These are phyloP conservation scores for Himalopsyche kuldschensis DNA, from an alignment of 2,888 invertebrate species.

Conservation along the genomic window DNA sequence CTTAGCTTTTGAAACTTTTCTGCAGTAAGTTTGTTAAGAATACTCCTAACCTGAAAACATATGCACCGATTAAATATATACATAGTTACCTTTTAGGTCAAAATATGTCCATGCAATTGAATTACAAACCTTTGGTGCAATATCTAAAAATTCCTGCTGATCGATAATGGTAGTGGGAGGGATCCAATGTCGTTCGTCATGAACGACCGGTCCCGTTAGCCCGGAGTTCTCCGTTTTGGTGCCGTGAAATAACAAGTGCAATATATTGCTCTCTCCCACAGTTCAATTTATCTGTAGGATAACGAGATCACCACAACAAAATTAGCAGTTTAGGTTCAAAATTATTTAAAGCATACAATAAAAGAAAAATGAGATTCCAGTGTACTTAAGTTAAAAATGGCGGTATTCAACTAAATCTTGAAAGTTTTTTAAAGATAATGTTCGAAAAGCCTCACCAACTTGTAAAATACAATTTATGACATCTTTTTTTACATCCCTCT, in stretches of 20 bases:
- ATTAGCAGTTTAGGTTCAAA: no score
- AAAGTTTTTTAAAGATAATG: no score
- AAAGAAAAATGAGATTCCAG: no score
- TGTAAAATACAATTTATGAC: no score
- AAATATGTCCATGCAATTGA: background rate
- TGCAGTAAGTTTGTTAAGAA: slow-evolving; percentile 98
- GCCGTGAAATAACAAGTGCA: slow-evolving; percentile 33
- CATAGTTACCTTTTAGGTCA: no score
- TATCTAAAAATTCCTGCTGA: slow-evolving; percentile 82
- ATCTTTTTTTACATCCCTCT: no score
- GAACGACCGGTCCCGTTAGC: slow-evolving; percentile 72
- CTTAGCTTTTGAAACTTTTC: slow-evolving; percentile 99
- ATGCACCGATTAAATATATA: no score
- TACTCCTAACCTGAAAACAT: slow-evolving; percentile 76
- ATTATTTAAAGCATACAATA: no score
- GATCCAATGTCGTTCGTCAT: slow-evolving; percentile 95
- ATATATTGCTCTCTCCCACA: background rate
- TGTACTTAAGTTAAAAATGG: no score
- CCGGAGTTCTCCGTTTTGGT: slow-evolving; percentile 72
- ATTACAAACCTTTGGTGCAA: background rate
- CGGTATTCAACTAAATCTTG: no score
- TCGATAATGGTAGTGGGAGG: slow-evolving; percentile 89
- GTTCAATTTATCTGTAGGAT: background rate
- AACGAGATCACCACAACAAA: no score
- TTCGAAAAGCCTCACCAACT: no score